Conservation (phyloP, 2,113 vertebrate species). For the Microtus montanus region DNA sequence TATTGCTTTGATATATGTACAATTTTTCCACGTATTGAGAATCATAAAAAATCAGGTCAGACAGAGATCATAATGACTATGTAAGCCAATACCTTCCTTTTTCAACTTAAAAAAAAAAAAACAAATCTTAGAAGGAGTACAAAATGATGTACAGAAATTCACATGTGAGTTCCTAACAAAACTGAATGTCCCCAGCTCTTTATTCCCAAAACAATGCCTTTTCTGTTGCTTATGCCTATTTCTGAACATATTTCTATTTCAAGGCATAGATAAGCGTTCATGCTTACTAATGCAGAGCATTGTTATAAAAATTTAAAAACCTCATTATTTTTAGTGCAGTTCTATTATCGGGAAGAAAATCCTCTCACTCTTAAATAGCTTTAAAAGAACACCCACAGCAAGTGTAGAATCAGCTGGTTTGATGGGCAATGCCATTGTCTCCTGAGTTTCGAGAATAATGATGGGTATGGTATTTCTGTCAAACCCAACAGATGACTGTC, state of each 20-base stretch:
- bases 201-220: not conserved
- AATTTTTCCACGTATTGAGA: not conserved
- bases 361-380: not conserved
- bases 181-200: not conserved
- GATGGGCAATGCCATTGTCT: not conserved
- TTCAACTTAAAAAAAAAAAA: slow-evolving; percentile 6
- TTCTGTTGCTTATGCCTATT: not conserved
- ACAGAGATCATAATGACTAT: not conserved
- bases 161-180: not conserved
- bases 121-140: not conserved
- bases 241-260: not conserved
- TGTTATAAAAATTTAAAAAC: not conserved
- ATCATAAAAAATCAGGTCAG: not conserved
- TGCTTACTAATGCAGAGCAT: not conserved
- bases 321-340: not conserved
- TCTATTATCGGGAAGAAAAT: not conserved
- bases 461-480: not conserved
- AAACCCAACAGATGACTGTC: not conserved
- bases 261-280: not conserved
- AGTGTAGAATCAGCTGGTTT: fast-evolving
- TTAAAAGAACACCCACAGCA: not conserved
- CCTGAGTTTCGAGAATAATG: not conserved
- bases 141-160: not conserved
- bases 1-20: not conserved
- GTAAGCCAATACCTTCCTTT: not conserved